phyloP scores from a whole-genome alignment of 2,113 vertebrate species.

The Salvelinus namaycush region DNA sequence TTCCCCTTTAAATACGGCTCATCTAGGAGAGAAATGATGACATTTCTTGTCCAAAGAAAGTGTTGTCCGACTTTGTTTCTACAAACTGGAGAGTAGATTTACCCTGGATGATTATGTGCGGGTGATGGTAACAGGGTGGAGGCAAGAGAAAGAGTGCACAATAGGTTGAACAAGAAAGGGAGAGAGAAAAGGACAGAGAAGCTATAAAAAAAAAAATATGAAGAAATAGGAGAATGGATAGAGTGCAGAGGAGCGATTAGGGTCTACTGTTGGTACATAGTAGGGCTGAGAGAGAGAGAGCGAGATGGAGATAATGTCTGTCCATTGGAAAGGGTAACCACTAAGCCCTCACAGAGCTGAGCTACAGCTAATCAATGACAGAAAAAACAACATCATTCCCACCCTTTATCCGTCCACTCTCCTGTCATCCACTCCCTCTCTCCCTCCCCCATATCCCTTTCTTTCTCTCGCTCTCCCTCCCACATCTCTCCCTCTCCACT shows the following conservation, averaged over 20 bases:
- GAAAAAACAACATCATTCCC: conserved; percentile 9
- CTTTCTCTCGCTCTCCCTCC: too few species aligned
- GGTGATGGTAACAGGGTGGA: too few species aligned
- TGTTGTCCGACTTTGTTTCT: too few species aligned
- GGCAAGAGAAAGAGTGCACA: not conserved
- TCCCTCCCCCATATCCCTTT: not conserved
- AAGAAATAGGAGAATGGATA: not conserved
- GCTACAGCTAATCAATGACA: conserved; percentile 16
- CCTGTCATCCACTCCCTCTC: not conserved
- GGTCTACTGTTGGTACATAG: not conserved
- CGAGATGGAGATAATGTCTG: not conserved
- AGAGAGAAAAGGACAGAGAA: not conserved
- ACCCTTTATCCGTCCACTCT: not conserved
- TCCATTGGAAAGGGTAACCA: conserved; percentile 1
- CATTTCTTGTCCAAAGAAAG: too few species aligned
- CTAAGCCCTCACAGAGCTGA: not conserved
- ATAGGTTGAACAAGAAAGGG: not conserved
- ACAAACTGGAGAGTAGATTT: too few species aligned
- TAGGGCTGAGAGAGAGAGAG: not conserved
- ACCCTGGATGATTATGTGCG: too few species aligned
- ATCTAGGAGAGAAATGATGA: too few species aligned
- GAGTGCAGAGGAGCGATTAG: not conserved
- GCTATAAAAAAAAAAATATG: not conserved
- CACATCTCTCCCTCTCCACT: not conserved
- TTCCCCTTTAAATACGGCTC: too few species aligned